Percentiles rank a stretch among this genome's conserved stretches.
Evolutionary conservation across 2,797 vertebrate species (phyloP).

Genomic region (Malurus splendens): DNA sequence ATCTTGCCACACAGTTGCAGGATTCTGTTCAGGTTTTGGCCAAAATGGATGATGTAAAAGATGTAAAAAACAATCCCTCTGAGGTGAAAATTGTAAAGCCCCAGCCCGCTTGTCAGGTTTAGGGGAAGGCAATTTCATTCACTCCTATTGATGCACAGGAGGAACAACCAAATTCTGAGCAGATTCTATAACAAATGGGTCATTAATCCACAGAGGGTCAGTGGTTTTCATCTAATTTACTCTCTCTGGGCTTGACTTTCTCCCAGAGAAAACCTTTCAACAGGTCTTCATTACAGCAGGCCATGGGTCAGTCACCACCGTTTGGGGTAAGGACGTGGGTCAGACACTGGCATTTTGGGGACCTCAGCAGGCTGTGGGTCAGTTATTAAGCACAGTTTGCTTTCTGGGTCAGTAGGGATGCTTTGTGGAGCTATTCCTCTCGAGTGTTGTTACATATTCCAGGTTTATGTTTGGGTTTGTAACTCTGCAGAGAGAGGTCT

Average conservation of each 20-base stretch:
- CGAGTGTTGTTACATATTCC: fast-evolving
- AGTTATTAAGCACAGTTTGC: not conserved
- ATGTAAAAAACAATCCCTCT: not conserved
- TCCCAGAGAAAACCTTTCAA: fast-evolving
- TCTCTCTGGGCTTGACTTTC: not conserved
- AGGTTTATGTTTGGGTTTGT: not conserved
- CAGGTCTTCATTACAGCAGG: no score
- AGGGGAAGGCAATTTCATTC: not conserved
- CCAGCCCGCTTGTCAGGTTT: fast-evolving
- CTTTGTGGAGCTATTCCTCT: not conserved
- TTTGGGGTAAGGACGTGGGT: not conserved
- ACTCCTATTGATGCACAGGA: fast-evolving
- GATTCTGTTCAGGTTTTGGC: not conserved
- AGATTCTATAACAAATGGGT: not conserved
- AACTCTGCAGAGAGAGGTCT: not conserved
- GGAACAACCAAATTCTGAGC: not conserved
- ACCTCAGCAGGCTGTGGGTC: fast-evolving
- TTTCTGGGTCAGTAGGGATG: not conserved
- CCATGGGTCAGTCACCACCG: fast-evolving
- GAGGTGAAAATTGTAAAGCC: not conserved
- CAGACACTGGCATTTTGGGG: fast-evolving
- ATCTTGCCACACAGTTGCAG: not conserved
- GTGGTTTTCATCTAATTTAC: not conserved
- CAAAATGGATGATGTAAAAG: not conserved
- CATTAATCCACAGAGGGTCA: not conserved